Conservation (phyloP, 2,797 vertebrate genomes). For the Cyclopterus lumpus region DNA sequence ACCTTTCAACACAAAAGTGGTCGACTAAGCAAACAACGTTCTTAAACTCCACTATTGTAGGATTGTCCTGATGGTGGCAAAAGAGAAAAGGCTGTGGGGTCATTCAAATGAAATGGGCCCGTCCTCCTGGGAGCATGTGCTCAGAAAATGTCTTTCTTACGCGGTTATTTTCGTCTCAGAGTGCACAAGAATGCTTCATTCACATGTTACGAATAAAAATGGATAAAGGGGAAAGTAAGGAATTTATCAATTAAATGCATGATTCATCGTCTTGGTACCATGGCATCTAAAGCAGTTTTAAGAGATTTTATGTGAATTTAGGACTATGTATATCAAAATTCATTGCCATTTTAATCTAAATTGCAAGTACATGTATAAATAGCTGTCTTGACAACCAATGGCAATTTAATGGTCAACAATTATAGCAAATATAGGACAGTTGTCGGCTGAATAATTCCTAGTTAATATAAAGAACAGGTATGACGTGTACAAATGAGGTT, state of each 20-base stretch:
- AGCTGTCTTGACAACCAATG: neutral
- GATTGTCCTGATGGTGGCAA: conserved; percentile 19
- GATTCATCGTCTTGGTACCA: neutral
- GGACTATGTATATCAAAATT: neutral
- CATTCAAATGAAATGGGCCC: conserved; percentile 50
- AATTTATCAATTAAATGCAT: neutral
- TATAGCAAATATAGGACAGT: neutral
- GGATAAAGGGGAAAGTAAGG: neutral
- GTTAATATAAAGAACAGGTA: neutral
- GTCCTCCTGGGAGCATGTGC: conserved; percentile 39
- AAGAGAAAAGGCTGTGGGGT: conserved; percentile 46
- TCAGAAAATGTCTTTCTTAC: conserved; percentile 6
- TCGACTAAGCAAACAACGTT: conserved; percentile 39
- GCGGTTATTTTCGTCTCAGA: conserved; percentile 3
- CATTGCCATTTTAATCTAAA: neutral
- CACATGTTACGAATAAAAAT: neutral
- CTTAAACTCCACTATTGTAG: conserved; percentile 21
- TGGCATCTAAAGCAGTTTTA: neutral
- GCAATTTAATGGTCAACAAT: neutral
- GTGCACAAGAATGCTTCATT: conserved; percentile 1
- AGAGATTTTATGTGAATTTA: neutral
- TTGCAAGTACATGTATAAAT: neutral
- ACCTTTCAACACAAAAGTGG: conserved; percentile 52
- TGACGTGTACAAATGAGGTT: neutral
- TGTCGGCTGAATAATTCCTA: neutral